phyloP scores from a whole-genome alignment of 2,797 vertebrate genomes.

The Sphenopsis melanotis region DNA sequence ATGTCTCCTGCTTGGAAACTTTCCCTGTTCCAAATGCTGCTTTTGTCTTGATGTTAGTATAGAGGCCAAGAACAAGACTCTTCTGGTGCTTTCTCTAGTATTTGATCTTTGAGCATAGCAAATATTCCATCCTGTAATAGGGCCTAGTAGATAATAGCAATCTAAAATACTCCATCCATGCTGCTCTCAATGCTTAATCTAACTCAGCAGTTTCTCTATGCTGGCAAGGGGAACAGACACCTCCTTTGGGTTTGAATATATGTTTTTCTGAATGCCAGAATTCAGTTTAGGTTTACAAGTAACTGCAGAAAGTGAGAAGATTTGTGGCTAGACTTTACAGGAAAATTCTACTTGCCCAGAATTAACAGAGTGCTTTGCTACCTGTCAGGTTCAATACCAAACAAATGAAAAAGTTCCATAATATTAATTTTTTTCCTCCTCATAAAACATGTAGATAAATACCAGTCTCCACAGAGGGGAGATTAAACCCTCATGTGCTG shows the following conservation, averaged over 20 bases:
- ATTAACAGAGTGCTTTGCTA: not conserved
- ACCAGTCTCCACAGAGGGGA: not conserved
- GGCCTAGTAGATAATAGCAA: not conserved
- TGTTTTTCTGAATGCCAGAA: not conserved
- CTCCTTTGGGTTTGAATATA: not conserved
- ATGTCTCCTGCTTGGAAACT: not conserved
- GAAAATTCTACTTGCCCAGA: not conserved
- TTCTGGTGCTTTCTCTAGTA: not conserved
- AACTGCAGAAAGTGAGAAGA: not conserved
- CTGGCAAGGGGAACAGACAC: not conserved
- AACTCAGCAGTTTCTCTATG: not conserved
- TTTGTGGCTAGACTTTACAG: not conserved
- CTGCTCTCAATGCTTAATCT: not conserved
- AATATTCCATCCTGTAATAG: not conserved
- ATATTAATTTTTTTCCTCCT: not conserved
- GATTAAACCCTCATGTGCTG: not conserved
- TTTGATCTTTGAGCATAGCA: not conserved
- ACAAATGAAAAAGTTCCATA: not conserved
- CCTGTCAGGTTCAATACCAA: not conserved
- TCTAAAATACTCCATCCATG: not conserved
- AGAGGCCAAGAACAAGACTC: not conserved
- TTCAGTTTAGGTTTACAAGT: not conserved
- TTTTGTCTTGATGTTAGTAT: not conserved
- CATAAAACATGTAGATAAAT: not conserved
- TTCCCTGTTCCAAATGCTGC: not conserved